Evolutionary conservation across 2,113 vertebrate genomes (phyloP), one percentile per base, ranked within the genome.

Genomic region (Bufo gargarizans): DNA sequence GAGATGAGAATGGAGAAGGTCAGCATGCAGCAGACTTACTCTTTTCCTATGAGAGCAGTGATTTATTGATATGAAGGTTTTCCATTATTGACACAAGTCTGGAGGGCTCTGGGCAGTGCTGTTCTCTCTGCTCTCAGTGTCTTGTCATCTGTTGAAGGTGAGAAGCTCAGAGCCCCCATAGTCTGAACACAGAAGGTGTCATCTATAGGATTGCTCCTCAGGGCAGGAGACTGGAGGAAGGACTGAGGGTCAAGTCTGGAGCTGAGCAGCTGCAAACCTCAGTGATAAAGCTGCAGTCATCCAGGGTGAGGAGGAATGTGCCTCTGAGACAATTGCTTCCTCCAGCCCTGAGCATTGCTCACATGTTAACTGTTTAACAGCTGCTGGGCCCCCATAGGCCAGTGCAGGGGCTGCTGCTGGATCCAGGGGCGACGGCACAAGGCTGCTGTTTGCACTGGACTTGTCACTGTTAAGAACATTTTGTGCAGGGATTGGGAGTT

Each of bases 401-500:
- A 74, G 43, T 3, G 33, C 71, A 4, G 45, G 72, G 45, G 72
- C 14, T 9, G 19, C 3, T n/a, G 33, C 49, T 47, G 76, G 12
- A 33, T 43, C n/a, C 72, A 10, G 58, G 49, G 61, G 81, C 49
- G 47, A 67, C 19, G 81, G 47, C 61, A 67, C 58, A 65, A 17
- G 80, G 0, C 47, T 49, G 6, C 53, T 83, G 81, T 83, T 83
- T 67, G 81, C 61, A 67, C 19, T 69, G 63, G 53, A 83, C 45
- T 14, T 49, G 61, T 50, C 20, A 4, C 49, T 83, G 63, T 69
- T 53, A 67, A 50, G 19, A 83, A 67, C 81, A 83, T 83, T 67
- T 83, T 83, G 81, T 67, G 61, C 81, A 53, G 81, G 58, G 58
- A 63, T 82, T 49, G 80, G 80, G 43, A 63, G 56, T n/a, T 83